These are phyloP conservation scores for Neria commutata DNA, from an alignment of 2,888 invertebrate genomes.

Conservation along the genomic window DNA sequence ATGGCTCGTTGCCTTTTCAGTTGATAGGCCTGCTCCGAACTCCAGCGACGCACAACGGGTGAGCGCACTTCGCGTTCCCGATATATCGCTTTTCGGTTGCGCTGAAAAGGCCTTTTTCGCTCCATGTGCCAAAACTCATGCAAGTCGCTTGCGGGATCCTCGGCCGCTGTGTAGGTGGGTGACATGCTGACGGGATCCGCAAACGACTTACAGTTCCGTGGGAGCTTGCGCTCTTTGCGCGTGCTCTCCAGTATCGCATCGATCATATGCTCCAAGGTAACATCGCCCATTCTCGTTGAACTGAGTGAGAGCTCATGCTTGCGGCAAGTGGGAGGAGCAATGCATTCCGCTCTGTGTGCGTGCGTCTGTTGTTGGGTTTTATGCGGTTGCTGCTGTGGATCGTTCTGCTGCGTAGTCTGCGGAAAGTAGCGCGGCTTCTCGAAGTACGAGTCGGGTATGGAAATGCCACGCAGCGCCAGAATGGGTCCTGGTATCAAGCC, in stretches of 20 bases:
- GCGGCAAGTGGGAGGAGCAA: neutral
- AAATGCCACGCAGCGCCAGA: slow-evolving; percentile 57
- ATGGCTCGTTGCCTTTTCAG: slow-evolving; percentile 55
- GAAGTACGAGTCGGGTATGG: slow-evolving; percentile 59
- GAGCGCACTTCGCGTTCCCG: slow-evolving; percentile 56
- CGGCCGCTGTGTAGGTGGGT: slow-evolving; percentile 59
- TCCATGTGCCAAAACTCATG: slow-evolving; percentile 57
- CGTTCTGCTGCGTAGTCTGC: slow-evolving; percentile 36
- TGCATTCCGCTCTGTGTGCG: neutral
- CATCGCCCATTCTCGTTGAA: slow-evolving; percentile 59
- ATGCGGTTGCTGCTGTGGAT: slow-evolving; percentile 2
- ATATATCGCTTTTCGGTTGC: slow-evolving; percentile 23
- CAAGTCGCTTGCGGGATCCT: slow-evolving; percentile 61
- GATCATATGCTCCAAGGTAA: slow-evolving; percentile 60
- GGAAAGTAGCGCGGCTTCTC: slow-evolving; percentile 61
- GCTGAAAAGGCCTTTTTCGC: slow-evolving; percentile 23
- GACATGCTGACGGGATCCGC: slow-evolving; percentile 37
- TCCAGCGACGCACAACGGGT: slow-evolving; percentile 35
- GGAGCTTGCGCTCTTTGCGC: slow-evolving; percentile 47
- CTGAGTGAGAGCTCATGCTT: slow-evolving; percentile 43
- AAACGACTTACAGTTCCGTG: slow-evolving; percentile 35
- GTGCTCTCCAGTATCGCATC: slow-evolving; percentile 61
- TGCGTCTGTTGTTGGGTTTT: neutral
- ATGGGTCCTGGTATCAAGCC: slow-evolving; percentile 53
- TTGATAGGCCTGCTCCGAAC: slow-evolving; percentile 37